These are phyloP conservation scores for Nestor notabilis DNA, from an alignment of 2,113 vertebrate genomes.

Conservation along the genomic window DNA sequence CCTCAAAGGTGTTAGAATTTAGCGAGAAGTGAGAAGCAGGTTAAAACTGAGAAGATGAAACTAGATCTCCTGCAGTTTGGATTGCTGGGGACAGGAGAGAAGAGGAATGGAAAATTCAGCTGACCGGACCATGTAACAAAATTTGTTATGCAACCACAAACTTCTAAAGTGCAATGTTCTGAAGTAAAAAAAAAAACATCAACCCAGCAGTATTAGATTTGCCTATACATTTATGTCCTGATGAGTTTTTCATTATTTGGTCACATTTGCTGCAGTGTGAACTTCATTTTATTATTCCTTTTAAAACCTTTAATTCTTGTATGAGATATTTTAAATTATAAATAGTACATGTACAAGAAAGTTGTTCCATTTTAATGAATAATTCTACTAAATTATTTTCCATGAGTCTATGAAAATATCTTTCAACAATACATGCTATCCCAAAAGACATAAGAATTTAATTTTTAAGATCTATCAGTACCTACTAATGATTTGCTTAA, in stretches of 20 bases:
- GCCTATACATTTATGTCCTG: neutral
- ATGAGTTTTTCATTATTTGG: neutral
- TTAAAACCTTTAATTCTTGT: neutral
- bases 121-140: neutral
- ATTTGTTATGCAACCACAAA: neutral
- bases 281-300: neutral
- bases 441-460: neutral
- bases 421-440: neutral
- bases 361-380: neutral
- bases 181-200: neutral
- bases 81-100: neutral
- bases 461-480: neutral
- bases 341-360: neutral
- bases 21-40: constrained; percentile 1
- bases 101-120: neutral
- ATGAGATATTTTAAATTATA: neutral
- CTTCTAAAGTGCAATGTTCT: neutral
- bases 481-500: neutral
- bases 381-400: neutral
- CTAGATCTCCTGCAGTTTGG: neutral
- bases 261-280: neutral
- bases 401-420: neutral
- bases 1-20: neutral
- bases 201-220: neutral
- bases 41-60: neutral